phyloP scores from a whole-genome alignment of 2,797 vertebrate species.

The Tinamus major region DNA sequence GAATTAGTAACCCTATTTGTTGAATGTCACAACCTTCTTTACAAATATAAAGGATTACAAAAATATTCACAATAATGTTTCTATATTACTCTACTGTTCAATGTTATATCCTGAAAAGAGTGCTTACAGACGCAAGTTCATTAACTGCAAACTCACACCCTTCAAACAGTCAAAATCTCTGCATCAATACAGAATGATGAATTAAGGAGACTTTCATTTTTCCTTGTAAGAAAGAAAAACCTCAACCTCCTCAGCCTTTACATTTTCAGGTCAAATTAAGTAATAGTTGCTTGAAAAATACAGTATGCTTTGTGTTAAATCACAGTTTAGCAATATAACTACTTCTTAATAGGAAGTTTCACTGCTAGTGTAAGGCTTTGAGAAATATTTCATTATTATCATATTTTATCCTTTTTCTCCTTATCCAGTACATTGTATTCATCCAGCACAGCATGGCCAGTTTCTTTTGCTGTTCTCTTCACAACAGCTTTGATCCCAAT shows the following conservation, averaged over 20 bases:
- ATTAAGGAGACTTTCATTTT: constrained; percentile 7
- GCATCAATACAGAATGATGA: constrained; percentile 11
- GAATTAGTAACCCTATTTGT: not conserved
- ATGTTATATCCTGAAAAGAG: constrained; percentile 42
- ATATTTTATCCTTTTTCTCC: constrained; percentile 66
- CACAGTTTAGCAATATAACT: not conserved
- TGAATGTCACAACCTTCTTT: not conserved
- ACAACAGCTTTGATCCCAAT: constrained; percentile 95
- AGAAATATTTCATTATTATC: not conserved
- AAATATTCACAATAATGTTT: constrained; percentile 51
- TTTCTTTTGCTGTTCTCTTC: constrained; percentile 93
- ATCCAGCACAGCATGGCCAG: constrained; percentile 89
- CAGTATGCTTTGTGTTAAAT: constrained; percentile 24
- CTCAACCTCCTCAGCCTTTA: not conserved
- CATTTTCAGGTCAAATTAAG: not conserved
- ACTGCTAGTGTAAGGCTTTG: constrained; percentile 66
- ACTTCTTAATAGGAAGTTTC: constrained; percentile 41
- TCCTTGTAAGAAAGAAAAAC: not conserved
- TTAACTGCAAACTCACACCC: not conserved
- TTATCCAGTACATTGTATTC: constrained; percentile 89
- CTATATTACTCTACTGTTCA: constrained; percentile 9
- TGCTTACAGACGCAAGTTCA: constrained; percentile 26
- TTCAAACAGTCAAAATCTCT: constrained; percentile 13
- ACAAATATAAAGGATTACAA: constrained; percentile 65
- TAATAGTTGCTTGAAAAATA: constrained; percentile 57